Evolutionary conservation across 37 sponge, comb jelly and placozoan species (phyloP), one percentile per base, ranked within the genome.

Genomic region (Diacarnus erythraeanus): DNA sequence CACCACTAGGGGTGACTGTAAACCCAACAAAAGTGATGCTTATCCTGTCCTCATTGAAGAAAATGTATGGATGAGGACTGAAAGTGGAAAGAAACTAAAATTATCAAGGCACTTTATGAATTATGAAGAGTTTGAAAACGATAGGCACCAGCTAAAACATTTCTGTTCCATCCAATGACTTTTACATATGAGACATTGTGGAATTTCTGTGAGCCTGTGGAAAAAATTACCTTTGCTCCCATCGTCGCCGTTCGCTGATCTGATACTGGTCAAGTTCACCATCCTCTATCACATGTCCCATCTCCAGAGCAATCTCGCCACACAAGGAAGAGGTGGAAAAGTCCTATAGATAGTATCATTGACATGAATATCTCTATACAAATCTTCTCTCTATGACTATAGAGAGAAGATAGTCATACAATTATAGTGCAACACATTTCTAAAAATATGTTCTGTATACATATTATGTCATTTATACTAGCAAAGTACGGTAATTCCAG

Each of bases 1-100:
- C 81, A 17, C 90, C 90, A 42, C 42, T 42, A 27, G 31, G 25
- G 10, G 81, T 80, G 30, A 89, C 72, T 27, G 57, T 74, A 35
- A 95, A 86, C 0, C 92, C 96, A 12, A 95, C 75, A 75, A 95
- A 95, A 15, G 96, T 86, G 61, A 95, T 69, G 33, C 83, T 82
- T 3, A n/a, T 30, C 34, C 70, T 43, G 43, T 95, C 92, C 64
- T 86, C 71, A 59, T 95, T 91, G 84, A 95, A 95, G 81, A 95
- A 95, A 3, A 95, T 74, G 71, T 95, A 95, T 0, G 96, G 96
- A 64, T 95, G 96, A 27, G 84, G 76, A 57, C 83, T 86, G 47
- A 12, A 63, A 30, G 8, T 2, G 18, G 51, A 12, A 47, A 47
- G 12, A 47, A 47, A 6, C 6, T 47, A 47, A 47, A 47, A 15